phyloP scores from a whole-genome alignment of 2,113 vertebrate genomes.

The Aegotheles bennettii region DNA sequence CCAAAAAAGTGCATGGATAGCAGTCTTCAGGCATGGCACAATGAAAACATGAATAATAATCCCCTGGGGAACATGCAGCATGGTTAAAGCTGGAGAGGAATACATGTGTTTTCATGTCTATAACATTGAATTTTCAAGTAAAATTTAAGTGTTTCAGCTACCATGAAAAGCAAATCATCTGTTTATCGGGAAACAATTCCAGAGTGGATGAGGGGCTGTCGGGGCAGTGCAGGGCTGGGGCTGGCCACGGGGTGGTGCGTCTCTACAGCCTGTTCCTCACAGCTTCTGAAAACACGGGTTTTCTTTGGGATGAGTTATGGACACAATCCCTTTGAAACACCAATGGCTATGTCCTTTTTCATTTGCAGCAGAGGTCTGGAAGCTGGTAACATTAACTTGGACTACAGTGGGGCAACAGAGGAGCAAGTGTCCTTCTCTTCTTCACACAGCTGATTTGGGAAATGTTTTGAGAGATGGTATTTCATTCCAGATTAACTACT shows the following conservation, averaged over 20 bases:
- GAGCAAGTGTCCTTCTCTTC: not conserved
- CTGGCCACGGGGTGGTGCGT: constrained; percentile 57
- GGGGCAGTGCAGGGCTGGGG: not conserved
- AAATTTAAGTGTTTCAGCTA: not conserved
- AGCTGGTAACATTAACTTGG: not conserved
- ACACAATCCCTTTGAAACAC: accelerated
- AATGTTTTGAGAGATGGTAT: not conserved
- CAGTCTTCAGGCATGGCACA: not conserved
- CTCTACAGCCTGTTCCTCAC: not conserved
- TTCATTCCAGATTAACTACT: not conserved
- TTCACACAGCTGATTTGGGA: not conserved
- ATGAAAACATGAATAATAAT: not conserved
- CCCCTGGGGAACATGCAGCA: accelerated
- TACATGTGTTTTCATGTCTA: not conserved
- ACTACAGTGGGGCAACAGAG: accelerated
- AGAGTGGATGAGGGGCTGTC: accelerated
- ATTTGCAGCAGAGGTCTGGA: not conserved
- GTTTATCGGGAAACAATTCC: not conserved
- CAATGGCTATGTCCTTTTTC: not conserved
- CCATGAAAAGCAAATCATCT: not conserved
- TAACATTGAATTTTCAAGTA: not conserved
- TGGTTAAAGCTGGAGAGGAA: not conserved
- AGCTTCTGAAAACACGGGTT: too few relatives aligned
- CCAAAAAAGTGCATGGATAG: not conserved
- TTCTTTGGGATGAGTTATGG: accelerated